Evolutionary conservation across 2,888 invertebrate species (phyloP).

Genomic region (Drosophila multiciliata): DNA sequence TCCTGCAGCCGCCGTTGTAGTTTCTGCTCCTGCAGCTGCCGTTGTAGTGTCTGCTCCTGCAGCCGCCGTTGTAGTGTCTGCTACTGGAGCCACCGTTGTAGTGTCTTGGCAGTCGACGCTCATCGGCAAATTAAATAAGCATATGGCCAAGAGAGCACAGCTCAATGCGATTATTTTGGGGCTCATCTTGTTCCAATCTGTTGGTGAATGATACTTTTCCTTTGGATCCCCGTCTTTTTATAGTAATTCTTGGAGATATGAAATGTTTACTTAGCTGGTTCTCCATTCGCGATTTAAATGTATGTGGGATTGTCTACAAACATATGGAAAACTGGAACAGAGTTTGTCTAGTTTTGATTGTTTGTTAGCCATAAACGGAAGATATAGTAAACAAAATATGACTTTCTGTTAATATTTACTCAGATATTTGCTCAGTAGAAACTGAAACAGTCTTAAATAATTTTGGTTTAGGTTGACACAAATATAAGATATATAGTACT

Average conservation of each 20-base stretch:
- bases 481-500: neutral
- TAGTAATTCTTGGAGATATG: conserved; percentile 1
- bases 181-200: conserved; percentile 21
- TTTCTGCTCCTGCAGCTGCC: neutral
- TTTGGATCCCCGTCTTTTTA: conserved; percentile 12
- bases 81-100: neutral
- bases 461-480: neutral
- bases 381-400: neutral
- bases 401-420: neutral
- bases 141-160: conserved; percentile 39
- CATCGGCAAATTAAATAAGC: conserved; percentile 23
- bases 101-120: neutral
- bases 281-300: neutral
- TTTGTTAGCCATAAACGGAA: neutral
- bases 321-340: neutral
- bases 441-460: neutral
- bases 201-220: conserved; percentile 29
- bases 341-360: neutral
- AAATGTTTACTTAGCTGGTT: conserved; percentile 12
- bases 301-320: neutral
- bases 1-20: neutral
- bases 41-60: conserved; percentile 2
- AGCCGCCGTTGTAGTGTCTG: neutral
- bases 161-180: conserved; percentile 2
- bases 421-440: neutral